Percentiles rank a stretch among this genome's conserved stretches.
Evolutionary conservation across 2,888 invertebrate genomes (phyloP).

Genomic region (Drosophila niveifrons): DNA sequence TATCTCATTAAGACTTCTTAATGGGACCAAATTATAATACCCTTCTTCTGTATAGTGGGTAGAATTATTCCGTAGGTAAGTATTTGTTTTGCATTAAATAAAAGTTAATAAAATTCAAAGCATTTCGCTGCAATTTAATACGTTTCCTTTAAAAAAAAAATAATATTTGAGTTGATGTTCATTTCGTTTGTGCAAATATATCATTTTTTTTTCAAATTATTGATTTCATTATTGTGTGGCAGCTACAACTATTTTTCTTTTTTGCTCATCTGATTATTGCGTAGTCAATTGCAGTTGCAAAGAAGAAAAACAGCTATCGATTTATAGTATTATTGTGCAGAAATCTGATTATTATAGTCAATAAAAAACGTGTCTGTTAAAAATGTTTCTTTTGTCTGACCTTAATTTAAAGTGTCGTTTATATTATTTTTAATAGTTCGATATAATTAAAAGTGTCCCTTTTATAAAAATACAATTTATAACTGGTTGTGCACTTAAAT

Average conservation of each 20-base stretch:
- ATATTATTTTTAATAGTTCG: too few species aligned
- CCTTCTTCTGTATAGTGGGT: too few species aligned
- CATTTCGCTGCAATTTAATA: background rate
- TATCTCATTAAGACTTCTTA: too few species aligned
- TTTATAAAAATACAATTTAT: too few species aligned
- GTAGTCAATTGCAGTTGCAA: background rate
- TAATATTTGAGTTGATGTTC: background rate
- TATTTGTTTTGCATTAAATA: background rate
- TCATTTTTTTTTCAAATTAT: background rate
- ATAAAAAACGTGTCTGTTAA: background rate
- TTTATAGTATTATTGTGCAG: background rate
- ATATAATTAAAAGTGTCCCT: too few species aligned
- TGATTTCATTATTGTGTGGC: background rate
- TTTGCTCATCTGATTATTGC: background rate
- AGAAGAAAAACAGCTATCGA: background rate
- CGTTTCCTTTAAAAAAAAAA: background rate
- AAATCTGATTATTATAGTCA: conserved; percentile 2
- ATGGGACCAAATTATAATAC: too few species aligned
- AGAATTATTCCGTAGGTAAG: too few species aligned
- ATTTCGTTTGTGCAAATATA: conserved; percentile 5
- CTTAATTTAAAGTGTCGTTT: too few species aligned
- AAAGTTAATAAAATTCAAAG: background rate
- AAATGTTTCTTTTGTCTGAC: background rate
- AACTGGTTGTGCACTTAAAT: too few species aligned
- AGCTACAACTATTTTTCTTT: background rate